A percentile compares a stretch with the other conserved stretches of the same genome.
These are phyloP conservation scores for Carassius gibelio DNA, from an alignment of 2,113 vertebrate genomes.

Conservation along the genomic window DNA sequence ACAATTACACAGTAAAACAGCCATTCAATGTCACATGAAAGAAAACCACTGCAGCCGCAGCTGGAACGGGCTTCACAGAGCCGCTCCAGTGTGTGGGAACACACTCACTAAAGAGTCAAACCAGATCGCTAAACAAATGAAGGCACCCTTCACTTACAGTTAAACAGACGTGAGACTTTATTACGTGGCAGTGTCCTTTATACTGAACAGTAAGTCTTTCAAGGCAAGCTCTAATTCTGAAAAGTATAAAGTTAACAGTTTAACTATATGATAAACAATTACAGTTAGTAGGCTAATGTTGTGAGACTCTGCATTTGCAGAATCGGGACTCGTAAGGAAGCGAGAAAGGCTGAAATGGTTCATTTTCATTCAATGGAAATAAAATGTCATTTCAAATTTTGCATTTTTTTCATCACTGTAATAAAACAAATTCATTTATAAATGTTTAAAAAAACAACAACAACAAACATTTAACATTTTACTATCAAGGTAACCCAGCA, in stretches of 20 bases:
- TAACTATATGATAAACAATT: not conserved
- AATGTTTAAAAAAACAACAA: not conserved
- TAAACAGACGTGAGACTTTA: not conserved
- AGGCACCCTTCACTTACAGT: constrained; percentile 36
- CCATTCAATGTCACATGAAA: constrained; percentile 42
- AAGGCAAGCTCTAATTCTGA: not conserved
- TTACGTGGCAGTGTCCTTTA: not conserved
- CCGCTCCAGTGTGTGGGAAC: not conserved
- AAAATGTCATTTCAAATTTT: not conserved
- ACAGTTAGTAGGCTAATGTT: not conserved
- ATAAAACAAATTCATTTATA: not conserved
- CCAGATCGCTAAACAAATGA: constrained; percentile 30
- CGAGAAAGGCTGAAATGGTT: not conserved
- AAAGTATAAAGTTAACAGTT: not conserved
- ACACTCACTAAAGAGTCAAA: constrained; percentile 28
- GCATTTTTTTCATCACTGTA: not conserved
- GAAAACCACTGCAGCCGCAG: constrained; percentile 33
- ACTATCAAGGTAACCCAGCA: not conserved
- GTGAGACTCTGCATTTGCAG: not conserved
- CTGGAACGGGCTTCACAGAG: constrained; percentile 31
- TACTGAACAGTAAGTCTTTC: not conserved
- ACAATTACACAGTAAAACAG: constrained; percentile 50
- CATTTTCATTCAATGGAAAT: not conserved
- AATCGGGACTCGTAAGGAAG: not conserved
- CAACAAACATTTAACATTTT: not conserved